Percentiles rank a stretch among this genome's conserved stretches.
phyloP scores from a whole-genome alignment of 2,888 invertebrate species.

The Pristionchus mayeri region DNA sequence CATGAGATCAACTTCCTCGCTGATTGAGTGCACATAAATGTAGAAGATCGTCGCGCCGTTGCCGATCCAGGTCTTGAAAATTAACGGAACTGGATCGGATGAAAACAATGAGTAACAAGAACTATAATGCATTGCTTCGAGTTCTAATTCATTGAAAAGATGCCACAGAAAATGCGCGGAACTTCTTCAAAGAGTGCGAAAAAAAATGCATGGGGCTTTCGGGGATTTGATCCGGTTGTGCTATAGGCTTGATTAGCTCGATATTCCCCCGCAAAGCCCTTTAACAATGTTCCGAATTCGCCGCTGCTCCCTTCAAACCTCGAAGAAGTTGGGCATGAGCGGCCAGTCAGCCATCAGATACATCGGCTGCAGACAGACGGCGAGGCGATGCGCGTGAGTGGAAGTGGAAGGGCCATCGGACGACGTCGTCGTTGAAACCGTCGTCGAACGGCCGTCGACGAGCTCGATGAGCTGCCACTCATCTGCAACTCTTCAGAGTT shows the following conservation, averaged over 20 bases:
- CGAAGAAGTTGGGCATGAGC: conserved; percentile 48
- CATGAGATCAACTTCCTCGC: conserved; percentile 33
- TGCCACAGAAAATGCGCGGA: too few relatives aligned
- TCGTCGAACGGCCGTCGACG: conserved; percentile 8
- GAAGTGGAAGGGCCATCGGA: neutral
- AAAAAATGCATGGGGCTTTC: too few relatives aligned
- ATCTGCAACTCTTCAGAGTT: neutral
- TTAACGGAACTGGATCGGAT: neutral
- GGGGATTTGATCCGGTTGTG: too few relatives aligned
- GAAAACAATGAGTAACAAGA: too few relatives aligned
- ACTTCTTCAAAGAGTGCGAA: too few relatives aligned
- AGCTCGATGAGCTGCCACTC: conserved; percentile 13
- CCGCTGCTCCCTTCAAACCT: neutral
- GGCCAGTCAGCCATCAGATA: too few relatives aligned
- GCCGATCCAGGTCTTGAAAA: conserved; percentile 19
- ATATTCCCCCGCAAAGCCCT: neutral
- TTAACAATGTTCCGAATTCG: too few relatives aligned
- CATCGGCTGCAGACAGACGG: conserved; percentile 50
- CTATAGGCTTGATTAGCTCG: too few relatives aligned
- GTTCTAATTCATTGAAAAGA: too few relatives aligned
- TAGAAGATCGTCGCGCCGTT: conserved; percentile 47
- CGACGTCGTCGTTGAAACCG: too few relatives aligned
- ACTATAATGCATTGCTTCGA: too few relatives aligned
- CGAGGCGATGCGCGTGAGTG: neutral
- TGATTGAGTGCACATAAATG: too few relatives aligned